Conservation (phyloP, 2,888 invertebrate genomes). For the Coremacera marginata region DNA sequence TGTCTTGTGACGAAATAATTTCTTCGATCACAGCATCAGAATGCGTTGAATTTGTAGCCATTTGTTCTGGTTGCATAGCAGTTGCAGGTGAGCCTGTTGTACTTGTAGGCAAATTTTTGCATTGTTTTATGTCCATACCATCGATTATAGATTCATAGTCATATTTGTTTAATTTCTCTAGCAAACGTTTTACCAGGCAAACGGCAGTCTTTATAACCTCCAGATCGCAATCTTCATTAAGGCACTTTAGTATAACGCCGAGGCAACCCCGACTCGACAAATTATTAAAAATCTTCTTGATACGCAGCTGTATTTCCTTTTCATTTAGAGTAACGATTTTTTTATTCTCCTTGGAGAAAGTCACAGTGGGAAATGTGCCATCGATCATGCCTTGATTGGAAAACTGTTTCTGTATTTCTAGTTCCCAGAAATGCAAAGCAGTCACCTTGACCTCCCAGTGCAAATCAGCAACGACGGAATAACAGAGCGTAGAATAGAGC, state of each 20-base stretch:
- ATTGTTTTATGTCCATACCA: constrained; percentile 38
- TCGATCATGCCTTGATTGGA: constrained; percentile 87
- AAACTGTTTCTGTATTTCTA: constrained; percentile 76
- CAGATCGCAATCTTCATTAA: constrained; percentile 79
- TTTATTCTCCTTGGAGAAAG: constrained; percentile 82
- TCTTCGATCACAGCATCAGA: constrained; percentile 59
- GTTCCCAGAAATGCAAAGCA: constrained; percentile 80
- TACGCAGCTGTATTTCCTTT: constrained; percentile 72
- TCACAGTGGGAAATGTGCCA: constrained; percentile 81
- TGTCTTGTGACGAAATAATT: constrained; percentile 60
- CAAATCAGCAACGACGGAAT: constrained; percentile 78
- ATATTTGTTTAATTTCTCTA: constrained; percentile 73
- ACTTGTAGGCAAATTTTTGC: constrained; percentile 13
- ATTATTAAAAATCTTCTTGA: constrained; percentile 77
- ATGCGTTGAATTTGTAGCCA: neutral
- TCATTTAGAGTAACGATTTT: constrained; percentile 83
- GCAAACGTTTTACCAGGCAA: constrained; percentile 68
- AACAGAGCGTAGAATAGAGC: constrained; percentile 76
- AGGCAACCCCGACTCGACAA: constrained; percentile 79
- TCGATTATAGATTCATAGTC: constrained; percentile 67
- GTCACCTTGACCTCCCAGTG: constrained; percentile 87
- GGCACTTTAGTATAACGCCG: constrained; percentile 76
- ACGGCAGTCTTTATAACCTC: constrained; percentile 78
- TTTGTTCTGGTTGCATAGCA: constrained; percentile 66
- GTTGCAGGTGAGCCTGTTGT: neutral